phyloP scores from a whole-genome alignment of 1,140 invertebrate species.

The Cyclargus thomasi region DNA sequence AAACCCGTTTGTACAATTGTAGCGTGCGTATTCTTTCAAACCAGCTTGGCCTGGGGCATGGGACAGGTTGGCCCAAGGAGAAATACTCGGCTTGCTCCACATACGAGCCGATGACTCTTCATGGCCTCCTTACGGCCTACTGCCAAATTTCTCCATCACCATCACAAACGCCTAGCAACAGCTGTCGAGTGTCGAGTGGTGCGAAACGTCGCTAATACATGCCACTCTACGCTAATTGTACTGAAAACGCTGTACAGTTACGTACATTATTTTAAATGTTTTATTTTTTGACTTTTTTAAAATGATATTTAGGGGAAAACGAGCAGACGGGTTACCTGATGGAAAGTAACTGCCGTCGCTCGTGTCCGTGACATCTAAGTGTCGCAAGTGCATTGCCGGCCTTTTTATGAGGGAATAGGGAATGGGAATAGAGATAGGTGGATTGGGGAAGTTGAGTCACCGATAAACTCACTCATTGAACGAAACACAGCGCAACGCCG shows the following conservation, averaged over 20 bases:
- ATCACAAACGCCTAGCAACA: constrained; percentile 36
- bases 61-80: constrained; percentile 56
- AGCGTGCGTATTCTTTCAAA: constrained; percentile 27
- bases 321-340: no score
- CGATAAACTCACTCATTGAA: no score
- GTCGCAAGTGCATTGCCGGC: no score
- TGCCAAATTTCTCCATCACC: constrained; percentile 69
- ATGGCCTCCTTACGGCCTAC: constrained; percentile 61
- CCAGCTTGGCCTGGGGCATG: constrained; percentile 44
- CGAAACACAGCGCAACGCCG: no score
- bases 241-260: not conserved
- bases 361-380: no score
- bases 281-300: no score
- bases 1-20: constrained; percentile 18
- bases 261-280: no score
- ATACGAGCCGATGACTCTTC: constrained; percentile 68
- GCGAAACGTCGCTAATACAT: constrained; percentile 1
- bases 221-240: constrained; percentile 1
- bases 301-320: no score
- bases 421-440: no score
- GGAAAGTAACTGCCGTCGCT: no score
- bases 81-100: constrained; percentile 61
- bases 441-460: no score
- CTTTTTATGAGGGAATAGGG: no score
- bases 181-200: constrained; percentile 2